Conservation (phyloP, 2,113 vertebrate species). For the Epinephelus moara region DNA sequence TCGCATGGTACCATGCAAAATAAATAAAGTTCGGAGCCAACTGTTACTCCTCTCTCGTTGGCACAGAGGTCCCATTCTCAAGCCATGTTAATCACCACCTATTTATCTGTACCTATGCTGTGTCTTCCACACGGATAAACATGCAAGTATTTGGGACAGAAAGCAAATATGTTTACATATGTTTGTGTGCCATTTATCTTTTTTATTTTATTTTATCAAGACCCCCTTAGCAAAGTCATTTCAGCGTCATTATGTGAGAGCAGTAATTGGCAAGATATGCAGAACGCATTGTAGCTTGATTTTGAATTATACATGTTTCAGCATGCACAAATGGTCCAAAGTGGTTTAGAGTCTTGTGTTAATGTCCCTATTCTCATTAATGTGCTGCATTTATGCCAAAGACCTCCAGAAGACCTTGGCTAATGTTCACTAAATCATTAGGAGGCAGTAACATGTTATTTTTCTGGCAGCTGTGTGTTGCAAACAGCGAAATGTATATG, state of each 20-base stretch:
- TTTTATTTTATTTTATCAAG: not conserved
- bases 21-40: constrained; percentile 73
- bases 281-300: constrained; percentile 1
- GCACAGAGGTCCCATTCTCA: constrained; percentile 31
- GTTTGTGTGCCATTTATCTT: constrained; percentile 17
- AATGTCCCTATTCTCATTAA: constrained; percentile 37
- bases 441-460: constrained; percentile 1
- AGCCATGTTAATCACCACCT: constrained; percentile 38
- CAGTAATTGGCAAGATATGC: constrained; percentile 42
- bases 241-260: constrained; percentile 34
- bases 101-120: constrained; percentile 7
- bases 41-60: constrained; percentile 63
- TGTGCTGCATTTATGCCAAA: constrained; percentile 36
- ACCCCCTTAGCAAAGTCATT: constrained; percentile 33
- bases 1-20: constrained; percentile 71
- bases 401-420: constrained; percentile 68
- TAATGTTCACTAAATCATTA: constrained; percentile 38
- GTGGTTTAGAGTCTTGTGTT: constrained; percentile 26
- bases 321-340: constrained; percentile 35
- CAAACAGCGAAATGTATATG: constrained; percentile 6
- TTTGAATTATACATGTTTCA: constrained; percentile 46
- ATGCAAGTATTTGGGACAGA: constrained; percentile 14
- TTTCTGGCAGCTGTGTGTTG: not conserved
- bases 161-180: constrained; percentile 29
- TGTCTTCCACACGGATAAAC: constrained; percentile 9